A percentile compares a stretch with the other conserved stretches of the same genome.
Evolutionary conservation across 2,113 vertebrate genomes (phyloP).

Genomic region (Steatornis caripensis): DNA sequence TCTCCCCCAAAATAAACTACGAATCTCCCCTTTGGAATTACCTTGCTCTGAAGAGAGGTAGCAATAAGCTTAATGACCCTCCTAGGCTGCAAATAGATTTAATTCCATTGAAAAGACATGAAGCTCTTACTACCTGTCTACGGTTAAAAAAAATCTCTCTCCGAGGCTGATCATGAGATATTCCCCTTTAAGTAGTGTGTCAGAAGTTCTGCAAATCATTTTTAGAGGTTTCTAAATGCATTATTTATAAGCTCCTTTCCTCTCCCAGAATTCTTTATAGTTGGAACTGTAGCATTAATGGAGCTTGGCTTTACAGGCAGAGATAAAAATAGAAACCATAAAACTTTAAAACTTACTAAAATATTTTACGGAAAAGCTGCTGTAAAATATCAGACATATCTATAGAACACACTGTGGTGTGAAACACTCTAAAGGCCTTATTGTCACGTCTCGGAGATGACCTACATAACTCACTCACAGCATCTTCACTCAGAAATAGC

Average conservation of each 20-base stretch:
- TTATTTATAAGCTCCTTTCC: conserved; percentile 1
- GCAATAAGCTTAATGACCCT: not conserved
- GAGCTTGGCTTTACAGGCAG: not conserved
- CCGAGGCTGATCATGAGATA: not conserved
- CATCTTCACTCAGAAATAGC: not conserved
- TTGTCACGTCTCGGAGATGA: not conserved
- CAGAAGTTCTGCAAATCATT: not conserved
- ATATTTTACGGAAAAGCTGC: not conserved
- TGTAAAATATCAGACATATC: not conserved
- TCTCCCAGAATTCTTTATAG: not conserved
- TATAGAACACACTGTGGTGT: not conserved
- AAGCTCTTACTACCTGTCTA: not conserved
- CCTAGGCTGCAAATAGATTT: not conserved
- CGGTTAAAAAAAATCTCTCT: not conserved
- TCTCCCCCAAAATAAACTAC: not conserved
- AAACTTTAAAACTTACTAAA: conserved; percentile 45
- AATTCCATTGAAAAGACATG: not conserved
- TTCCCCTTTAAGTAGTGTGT: not conserved
- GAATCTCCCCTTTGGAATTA: not conserved
- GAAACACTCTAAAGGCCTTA: not conserved
- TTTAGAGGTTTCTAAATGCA: conserved; percentile 1
- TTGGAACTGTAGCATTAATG: not conserved
- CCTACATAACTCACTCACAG: not conserved
- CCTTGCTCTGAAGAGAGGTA: not conserved
- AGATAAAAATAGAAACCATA: conserved; percentile 42